Evolutionary conservation across 2,888 invertebrate genomes (phyloP), one percentile per base, ranked within the genome.

Genomic region (Poecilobothrus nobilitatus): DNA sequence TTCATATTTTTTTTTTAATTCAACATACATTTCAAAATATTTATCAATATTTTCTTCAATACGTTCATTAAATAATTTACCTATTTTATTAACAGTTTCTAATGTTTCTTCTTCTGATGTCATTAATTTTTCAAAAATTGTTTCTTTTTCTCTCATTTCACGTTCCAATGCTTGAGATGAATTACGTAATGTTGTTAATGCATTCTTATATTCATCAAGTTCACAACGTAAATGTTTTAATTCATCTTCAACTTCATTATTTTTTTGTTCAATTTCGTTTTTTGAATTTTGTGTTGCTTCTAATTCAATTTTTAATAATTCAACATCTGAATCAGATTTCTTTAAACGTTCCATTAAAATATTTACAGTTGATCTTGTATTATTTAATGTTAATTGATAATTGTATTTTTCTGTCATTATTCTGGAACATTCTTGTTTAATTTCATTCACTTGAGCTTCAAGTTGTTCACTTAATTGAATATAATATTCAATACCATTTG

Each of bases 321-420:
- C 82, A n/a, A 82, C 82, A 72, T 82, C 82, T 20, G 78, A 78
- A 71, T 82, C 82, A 61, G 82, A 82, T 69, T 82, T 82, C 74
- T 80, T 82, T 0, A 82, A 75, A 1, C 82, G 78, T 65, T 82
- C 82, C 80, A 81, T 82, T 5, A 82, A 74, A 37, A 82, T 81
- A 70, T 81, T 81, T 1, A 81, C 81, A 1, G 82, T 82, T 68
- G 80, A 78, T 1, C 82, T 78, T 5, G 81, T 81, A 67, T 81
- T 82, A 72, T 76, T 80, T 10, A 82, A 73, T 0, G 82, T 81
- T 66, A 82, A 64, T 73, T 82, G 81, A 70, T 82, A 82, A 70
- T 81, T 82, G 72, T 81, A 82, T 71, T 82, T 82, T 71, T 82
- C 82, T 2, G 81, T 79, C 61, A 81, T 79, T 44, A 77, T 76